Base-by-base conservation (phyloP, 2,113 vertebrate genomes). In the Rhagologus leucostigma region DNA sequence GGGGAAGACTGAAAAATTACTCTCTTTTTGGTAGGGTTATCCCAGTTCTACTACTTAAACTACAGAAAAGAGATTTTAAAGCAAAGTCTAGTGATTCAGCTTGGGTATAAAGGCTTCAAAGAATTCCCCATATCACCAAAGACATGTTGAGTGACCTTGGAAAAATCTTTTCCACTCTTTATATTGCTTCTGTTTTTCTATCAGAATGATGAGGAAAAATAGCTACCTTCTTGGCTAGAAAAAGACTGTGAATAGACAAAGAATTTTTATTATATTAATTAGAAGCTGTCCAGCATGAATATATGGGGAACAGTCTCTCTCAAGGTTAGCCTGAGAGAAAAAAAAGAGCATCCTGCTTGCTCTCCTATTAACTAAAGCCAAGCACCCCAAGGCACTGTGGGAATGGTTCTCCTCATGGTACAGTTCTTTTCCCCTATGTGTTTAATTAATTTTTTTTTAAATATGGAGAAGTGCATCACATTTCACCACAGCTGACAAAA, bases 401-500 rank as follows among this genome's bases (percentile, higher is more conserved):
- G 85, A 88, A 94, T 42, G 55, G 39, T 64, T 86, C 56, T 49
- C 52, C 44, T 67, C 2, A 0, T 44, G 59, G 21, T 59, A 76
- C 39, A 37, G 89, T 26, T 39, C 15, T 30, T 17, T 8, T 33
- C 23, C 32, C 9, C 21, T 0, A 0, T 63, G 42, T 63, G 30
- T 70, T 76, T 90, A 89, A 79, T 91, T 94, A 57, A 33, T 93
- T 91, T 91, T 73, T 63, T 93, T 94, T 93, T 15, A 67, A 94
- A 90, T 56, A 93, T 47, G 75, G 64, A 85, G 76, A 92, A 92
- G 47, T 47, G 76, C 92, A 90, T 93, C 82, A 86, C 79, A 89
- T 89, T 96, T 96, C 90, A 93, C 79, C 56, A 75, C 30, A 89
- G 80, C 79, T 96, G 95, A 96, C 93, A 95, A 86, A 96, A 92